Percentiles rank a stretch among this genome's conserved stretches.
phyloP scores from a whole-genome alignment of 1,140 invertebrate genomes.

The Scaptodrosophila lebanonensis region DNA sequence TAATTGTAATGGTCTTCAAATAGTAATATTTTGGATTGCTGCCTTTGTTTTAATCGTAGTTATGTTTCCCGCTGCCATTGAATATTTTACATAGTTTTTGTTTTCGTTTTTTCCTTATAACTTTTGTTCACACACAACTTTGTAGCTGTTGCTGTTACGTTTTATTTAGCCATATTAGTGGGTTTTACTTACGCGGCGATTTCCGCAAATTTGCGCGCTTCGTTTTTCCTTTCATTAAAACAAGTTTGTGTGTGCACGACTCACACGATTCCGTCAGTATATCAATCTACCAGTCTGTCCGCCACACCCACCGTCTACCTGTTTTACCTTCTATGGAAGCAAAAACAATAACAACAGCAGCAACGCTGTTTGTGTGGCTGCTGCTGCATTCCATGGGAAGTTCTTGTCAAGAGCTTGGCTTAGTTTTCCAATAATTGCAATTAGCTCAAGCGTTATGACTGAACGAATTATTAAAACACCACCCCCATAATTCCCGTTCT shows the following conservation, averaged over 20 bases:
- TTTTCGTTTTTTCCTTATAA: constrained; percentile 17
- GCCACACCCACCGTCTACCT: constrained; percentile 32
- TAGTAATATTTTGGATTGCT: too few species aligned
- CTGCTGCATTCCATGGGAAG: too few species aligned
- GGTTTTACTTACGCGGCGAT: constrained; percentile 16
- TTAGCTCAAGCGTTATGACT: too few species aligned
- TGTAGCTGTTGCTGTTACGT: constrained; percentile 5
- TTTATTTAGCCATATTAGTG: background rate
- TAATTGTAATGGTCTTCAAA: too few species aligned
- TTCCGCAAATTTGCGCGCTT: constrained; percentile 35
- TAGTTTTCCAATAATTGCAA: too few species aligned
- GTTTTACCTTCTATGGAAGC: constrained; percentile 37
- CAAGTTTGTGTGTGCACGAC: constrained; percentile 37
- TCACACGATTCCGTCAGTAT: too few species aligned
- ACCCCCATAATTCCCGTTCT: too few species aligned
- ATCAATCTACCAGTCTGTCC: too few species aligned
- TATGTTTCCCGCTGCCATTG: constrained; percentile 16
- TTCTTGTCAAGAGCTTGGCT: too few species aligned
- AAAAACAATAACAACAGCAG: constrained; percentile 4
- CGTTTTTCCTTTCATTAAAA: constrained; percentile 52
- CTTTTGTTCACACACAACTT: constrained; percentile 12
- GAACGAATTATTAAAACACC: too few species aligned
- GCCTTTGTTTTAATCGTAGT: too few species aligned
- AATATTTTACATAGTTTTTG: constrained; percentile 3
- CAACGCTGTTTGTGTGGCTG: too few species aligned